Evolutionary conservation across 2,797 vertebrate genomes (phyloP).

Genomic region (Sternotherus odoratus): DNA sequence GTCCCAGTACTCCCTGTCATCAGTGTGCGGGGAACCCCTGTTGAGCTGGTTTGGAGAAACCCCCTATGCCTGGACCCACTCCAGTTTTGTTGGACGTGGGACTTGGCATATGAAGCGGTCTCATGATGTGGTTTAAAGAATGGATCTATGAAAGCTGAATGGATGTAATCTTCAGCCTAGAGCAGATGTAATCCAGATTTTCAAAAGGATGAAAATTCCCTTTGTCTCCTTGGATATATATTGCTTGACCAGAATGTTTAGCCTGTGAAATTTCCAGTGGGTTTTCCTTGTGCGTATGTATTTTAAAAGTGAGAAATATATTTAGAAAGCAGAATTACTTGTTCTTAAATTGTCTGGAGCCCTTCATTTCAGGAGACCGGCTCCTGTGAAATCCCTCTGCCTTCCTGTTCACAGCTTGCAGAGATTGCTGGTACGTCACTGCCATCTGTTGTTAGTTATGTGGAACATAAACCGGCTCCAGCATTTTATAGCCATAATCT

Average conservation of each 20-base stretch:
- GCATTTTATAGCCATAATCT: background rate
- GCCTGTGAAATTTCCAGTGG: background rate
- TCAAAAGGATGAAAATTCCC: background rate
- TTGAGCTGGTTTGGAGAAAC: background rate
- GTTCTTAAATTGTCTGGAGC: background rate
- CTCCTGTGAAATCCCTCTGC: background rate
- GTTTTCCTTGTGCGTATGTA: background rate
- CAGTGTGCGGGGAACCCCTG: background rate
- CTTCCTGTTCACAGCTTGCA: background rate
- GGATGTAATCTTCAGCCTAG: accelerated
- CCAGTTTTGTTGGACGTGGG: background rate
- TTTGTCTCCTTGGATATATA: background rate
- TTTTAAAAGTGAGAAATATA: background rate
- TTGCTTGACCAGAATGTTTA: background rate
- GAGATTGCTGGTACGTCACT: slow-evolving; percentile 51
- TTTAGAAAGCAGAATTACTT: background rate
- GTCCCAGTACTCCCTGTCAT: background rate
- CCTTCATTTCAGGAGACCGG: background rate
- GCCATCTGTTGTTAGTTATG: slow-evolving; percentile 64
- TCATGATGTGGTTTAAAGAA: background rate
- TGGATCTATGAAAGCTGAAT: background rate
- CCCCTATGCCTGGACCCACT: background rate
- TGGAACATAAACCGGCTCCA: background rate
- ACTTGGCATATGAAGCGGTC: background rate
- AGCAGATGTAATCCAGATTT: background rate